These are phyloP conservation scores for Malachius bipustulatus DNA, from an alignment of 2,888 invertebrate species.

Conservation along the genomic window DNA sequence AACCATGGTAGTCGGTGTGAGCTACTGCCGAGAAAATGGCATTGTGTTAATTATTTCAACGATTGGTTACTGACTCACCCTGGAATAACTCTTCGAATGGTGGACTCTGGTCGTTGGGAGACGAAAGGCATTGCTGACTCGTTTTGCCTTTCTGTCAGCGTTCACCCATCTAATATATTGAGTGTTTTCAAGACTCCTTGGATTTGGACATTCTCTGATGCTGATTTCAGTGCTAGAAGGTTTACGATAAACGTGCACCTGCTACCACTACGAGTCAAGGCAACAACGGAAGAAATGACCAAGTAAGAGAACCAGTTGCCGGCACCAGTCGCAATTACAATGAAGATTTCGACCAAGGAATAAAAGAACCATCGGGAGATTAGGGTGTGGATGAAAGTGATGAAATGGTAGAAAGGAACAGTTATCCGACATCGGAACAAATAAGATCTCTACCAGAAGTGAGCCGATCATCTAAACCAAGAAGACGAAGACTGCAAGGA, in stretches of 20 bases:
- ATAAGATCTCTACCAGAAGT: conserved; percentile 3
- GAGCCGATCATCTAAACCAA: conserved; percentile 1
- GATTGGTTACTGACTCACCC: conserved; percentile 3
- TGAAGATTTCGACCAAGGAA: no score
- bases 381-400: neutral
- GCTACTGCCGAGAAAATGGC: neutral
- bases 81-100: neutral
- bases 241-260: conserved; percentile 1
- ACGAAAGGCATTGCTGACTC: neutral
- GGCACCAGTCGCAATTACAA: no score
- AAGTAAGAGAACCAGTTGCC: neutral
- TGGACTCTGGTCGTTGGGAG: no score
- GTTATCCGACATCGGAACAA: conserved; percentile 1
- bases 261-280: neutral
- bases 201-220: neutral
- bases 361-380: neutral
- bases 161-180: conserved; percentile 1
- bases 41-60: conserved; percentile 1
- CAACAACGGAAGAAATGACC: neutral
- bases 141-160: neutral
- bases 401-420: neutral
- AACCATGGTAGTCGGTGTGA: neutral
- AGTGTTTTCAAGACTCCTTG: conserved; percentile 1
- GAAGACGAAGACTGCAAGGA: conserved; percentile 3
- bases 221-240: neutral